phyloP scores from a whole-genome alignment of 2,888 invertebrate genomes.

The Pseudococcus viburni region DNA sequence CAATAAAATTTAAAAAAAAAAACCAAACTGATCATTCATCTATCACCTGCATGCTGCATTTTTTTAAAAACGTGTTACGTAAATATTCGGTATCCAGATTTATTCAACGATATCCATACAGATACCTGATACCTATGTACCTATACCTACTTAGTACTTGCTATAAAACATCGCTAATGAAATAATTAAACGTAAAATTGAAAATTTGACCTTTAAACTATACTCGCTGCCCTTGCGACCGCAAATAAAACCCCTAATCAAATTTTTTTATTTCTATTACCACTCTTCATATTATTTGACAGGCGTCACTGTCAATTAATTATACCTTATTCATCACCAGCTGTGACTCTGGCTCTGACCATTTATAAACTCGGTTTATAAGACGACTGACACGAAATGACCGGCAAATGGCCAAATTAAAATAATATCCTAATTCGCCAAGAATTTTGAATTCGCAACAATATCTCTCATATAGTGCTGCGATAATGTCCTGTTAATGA shows the following conservation, averaged over 20 bases:
- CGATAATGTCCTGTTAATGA: conserved; percentile 44
- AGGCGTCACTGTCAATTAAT: background rate
- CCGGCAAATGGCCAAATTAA: conserved; percentile 20
- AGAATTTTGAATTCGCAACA: conserved; percentile 17
- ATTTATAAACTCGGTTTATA: conserved; percentile 10
- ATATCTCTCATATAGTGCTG: conserved; percentile 19
- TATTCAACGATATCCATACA: too few relatives aligned
- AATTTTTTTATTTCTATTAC: background rate
- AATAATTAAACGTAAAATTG: conserved; percentile 23
- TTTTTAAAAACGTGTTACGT: too few relatives aligned
- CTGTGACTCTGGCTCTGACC: background rate
- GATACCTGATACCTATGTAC: too few relatives aligned
- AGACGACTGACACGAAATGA: background rate
- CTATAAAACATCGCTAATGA: background rate
- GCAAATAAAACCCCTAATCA: conserved; percentile 2
- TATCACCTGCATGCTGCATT: too few relatives aligned
- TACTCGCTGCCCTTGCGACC: conserved; percentile 38
- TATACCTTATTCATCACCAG: conserved; percentile 24
- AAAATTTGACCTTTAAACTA: conserved; percentile 26
- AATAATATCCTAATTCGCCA: conserved; percentile 41
- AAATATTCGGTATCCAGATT: too few relatives aligned
- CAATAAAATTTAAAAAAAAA: too few relatives aligned
- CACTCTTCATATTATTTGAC: conserved; percentile 5
- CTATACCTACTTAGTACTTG: background rate
- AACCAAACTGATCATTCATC: too few relatives aligned